These are phyloP conservation scores for Limnothrissa miodon DNA, from an alignment of 2,113 vertebrate genomes.

Conservation along the genomic window DNA sequence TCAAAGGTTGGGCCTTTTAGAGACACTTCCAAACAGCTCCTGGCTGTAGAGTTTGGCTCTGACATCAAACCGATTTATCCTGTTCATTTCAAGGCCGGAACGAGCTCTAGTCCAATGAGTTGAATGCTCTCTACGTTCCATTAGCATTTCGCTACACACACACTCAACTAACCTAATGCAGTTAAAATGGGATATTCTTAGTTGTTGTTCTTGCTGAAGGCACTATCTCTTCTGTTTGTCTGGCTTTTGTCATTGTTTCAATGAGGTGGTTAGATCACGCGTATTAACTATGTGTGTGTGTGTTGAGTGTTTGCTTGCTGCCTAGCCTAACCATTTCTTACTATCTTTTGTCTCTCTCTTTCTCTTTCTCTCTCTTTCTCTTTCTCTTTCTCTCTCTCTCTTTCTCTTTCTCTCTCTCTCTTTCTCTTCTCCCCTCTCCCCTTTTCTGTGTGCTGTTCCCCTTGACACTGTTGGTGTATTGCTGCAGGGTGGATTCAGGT, in stretches of 20 bases:
- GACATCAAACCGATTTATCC: neutral
- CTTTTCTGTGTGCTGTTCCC: conserved; percentile 61
- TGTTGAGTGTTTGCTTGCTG: conserved; percentile 35
- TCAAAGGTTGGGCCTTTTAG: neutral
- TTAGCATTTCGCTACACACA: neutral
- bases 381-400: conserved; percentile 51
- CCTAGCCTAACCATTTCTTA: conserved; percentile 23
- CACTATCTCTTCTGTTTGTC: conserved; percentile 7
- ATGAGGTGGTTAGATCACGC: neutral
- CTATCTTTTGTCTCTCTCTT: conserved; percentile 33
- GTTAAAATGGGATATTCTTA: neutral
- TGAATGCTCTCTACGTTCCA: neutral
- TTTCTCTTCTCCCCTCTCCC: conserved; percentile 62
- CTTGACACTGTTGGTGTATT: conserved; percentile 70
- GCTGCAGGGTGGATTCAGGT: conserved; percentile 99
- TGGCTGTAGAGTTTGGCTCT: neutral
- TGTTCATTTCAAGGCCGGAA: neutral
- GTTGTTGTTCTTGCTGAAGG: neutral
- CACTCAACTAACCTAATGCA: neutral
- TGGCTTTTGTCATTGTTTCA: conserved; percentile 26
- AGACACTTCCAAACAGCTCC: neutral
- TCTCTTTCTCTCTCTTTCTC: conserved; percentile 32
- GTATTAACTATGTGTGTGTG: conserved; percentile 38
- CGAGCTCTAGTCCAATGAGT: neutral
- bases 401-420: conserved; percentile 60